Conservation (phyloP, 2,113 vertebrate species). For the Sylvilagus bachmani region DNA sequence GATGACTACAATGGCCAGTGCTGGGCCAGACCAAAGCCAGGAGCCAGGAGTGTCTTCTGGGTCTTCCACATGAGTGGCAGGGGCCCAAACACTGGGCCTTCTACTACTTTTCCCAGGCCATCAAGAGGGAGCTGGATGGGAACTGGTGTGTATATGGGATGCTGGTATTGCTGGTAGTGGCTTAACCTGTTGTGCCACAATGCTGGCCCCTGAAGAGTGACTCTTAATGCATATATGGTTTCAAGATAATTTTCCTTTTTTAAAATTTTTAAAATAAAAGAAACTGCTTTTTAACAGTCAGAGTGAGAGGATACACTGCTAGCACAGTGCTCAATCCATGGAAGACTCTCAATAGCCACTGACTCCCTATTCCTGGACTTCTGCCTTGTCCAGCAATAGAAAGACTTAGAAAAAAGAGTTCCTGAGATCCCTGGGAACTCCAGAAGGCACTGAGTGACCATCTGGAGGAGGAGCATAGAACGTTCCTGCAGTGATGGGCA, state of each 20-base stretch:
- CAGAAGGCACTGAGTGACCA: background rate
- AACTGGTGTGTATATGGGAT: no score
- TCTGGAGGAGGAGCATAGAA: background rate
- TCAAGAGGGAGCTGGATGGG: no score
- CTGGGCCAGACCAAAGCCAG: no score
- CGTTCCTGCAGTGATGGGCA: background rate
- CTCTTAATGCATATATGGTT: background rate
- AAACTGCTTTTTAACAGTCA: background rate
- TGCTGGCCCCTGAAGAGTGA: no score
- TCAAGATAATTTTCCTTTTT: conserved; percentile 18
- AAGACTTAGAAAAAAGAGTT: background rate
- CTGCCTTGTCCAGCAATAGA: background rate
- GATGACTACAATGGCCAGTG: no score
- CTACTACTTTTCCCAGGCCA: no score
- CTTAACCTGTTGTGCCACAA: no score
- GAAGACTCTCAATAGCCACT: background rate
- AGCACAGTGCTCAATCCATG: accelerated
- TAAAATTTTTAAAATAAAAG: background rate
- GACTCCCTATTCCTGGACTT: background rate
- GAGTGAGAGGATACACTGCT: background rate
- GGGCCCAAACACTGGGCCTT: no score
- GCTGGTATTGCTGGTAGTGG: no score
- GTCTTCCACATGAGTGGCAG: no score
- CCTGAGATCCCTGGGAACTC: background rate
- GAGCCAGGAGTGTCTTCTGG: no score